Evolutionary conservation across 2,113 vertebrate genomes (phyloP).

Genomic region (Alces alces): DNA sequence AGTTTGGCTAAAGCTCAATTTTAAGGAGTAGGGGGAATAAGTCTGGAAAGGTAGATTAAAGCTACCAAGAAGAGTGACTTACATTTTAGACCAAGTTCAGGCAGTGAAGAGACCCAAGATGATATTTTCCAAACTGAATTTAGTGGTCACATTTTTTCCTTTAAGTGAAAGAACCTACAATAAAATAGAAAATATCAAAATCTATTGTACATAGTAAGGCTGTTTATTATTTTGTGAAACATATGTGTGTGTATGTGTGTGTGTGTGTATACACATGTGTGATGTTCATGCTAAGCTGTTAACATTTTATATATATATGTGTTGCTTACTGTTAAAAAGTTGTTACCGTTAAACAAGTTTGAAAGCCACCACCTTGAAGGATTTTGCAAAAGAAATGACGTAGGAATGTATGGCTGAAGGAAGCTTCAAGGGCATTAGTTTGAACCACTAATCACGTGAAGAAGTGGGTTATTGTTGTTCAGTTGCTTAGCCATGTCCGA

Average conservation of each 20-base stretch:
- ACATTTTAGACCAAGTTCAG: not conserved
- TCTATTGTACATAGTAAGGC: not conserved
- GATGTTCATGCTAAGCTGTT: not conserved
- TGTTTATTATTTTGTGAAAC: slow-evolving; percentile 13
- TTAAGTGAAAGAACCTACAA: not conserved
- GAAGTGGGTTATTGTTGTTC: not conserved
- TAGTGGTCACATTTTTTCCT: not conserved
- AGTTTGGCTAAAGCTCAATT: not conserved
- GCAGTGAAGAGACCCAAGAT: not conserved
- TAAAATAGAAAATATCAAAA: not conserved
- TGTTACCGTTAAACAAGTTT: not conserved
- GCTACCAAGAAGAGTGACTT: not conserved
- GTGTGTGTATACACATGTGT: not conserved
- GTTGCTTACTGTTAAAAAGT: not conserved
- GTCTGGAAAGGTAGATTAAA: not conserved
- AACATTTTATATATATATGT: not conserved
- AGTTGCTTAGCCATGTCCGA: not conserved
- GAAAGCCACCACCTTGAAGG: not conserved
- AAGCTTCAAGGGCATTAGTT: not conserved
- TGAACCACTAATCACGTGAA: not conserved
- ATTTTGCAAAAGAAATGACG: not conserved
- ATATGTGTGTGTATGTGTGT: not conserved
- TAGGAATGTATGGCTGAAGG: not conserved
- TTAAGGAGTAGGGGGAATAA: not conserved
- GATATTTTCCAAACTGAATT: not conserved